Percentiles rank a stretch among this genome's conserved stretches.
phyloP scores from a whole-genome alignment of 1,140 invertebrate genomes.

The Doryteuthis pealeii region DNA sequence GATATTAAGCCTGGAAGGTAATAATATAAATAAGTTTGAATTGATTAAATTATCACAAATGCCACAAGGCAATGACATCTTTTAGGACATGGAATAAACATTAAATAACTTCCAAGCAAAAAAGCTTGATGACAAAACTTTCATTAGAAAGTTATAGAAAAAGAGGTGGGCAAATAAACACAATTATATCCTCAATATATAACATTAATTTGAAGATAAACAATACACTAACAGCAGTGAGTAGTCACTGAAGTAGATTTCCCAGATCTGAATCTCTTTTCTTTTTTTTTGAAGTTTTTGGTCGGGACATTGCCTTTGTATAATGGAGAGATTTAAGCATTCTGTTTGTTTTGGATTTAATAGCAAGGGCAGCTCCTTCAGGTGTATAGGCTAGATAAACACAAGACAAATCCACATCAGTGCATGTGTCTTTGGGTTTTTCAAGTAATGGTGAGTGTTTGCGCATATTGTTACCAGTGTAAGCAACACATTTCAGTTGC shows the following conservation, averaged over 20 bases:
- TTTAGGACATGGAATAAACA: no score
- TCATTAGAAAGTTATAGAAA: no score
- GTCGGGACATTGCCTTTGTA: slow-evolving; percentile 52
- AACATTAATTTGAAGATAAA: slow-evolving; percentile 23
- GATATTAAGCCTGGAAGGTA: no score
- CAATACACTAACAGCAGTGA: slow-evolving; percentile 13
- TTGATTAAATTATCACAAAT: no score
- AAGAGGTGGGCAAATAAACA: not conserved
- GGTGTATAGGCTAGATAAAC: slow-evolving; percentile 62
- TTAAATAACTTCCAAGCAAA: no score
- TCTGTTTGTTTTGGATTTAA: slow-evolving; percentile 43
- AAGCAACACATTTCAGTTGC: slow-evolving; percentile 96
- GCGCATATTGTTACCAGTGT: slow-evolving; percentile 99
- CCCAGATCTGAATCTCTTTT: slow-evolving; percentile 20
- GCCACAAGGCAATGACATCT: no score
- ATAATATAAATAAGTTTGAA: no score
- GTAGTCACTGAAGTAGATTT: slow-evolving; percentile 24
- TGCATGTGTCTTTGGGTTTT: slow-evolving; percentile 50
- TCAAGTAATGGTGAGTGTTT: slow-evolving; percentile 64
- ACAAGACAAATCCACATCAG: slow-evolving; percentile 58
- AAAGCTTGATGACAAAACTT: no score
- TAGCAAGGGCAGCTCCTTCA: slow-evolving; percentile 52
- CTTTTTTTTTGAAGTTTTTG: slow-evolving; percentile 58
- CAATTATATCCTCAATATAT: slow-evolving; percentile 10
- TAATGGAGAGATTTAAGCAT: slow-evolving; percentile 46